Conservation (phyloP, 2,888 invertebrate species). For the Perizoma flavofasciatum region DNA sequence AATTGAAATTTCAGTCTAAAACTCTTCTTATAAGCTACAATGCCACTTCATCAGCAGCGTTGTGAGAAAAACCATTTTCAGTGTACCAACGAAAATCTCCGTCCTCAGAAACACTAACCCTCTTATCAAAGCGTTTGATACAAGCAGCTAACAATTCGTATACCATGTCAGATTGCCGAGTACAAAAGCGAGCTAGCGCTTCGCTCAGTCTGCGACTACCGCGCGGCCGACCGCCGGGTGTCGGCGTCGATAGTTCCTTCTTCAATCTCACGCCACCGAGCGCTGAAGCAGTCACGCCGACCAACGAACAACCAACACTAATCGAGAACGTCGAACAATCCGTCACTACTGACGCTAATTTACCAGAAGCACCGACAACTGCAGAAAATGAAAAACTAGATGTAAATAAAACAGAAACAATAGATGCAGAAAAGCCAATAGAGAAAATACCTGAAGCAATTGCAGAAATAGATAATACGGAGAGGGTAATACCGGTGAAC, state of each 20-base stretch:
- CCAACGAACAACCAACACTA: constrained; percentile 48
- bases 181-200: constrained; percentile 74
- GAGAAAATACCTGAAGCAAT: constrained; percentile 18
- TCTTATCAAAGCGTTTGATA: constrained; percentile 38
- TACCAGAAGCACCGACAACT: constrained; percentile 3
- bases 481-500: constrained; percentile 43
- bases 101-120: background rate
- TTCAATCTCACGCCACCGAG: constrained; percentile 79
- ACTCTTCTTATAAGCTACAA: too few relatives aligned
- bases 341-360: constrained; percentile 42
- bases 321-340: constrained; percentile 50
- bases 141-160: constrained; percentile 41
- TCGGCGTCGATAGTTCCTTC: constrained; percentile 67
- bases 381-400: constrained; percentile 11
- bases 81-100: background rate
- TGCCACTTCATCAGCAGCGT: too few relatives aligned
- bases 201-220: constrained; percentile 73
- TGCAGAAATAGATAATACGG: constrained; percentile 31
- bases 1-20: too few relatives aligned
- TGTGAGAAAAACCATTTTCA: too few relatives aligned
- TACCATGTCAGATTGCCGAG: constrained; percentile 77
- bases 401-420: constrained; percentile 1
- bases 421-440: background rate
- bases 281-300: constrained; percentile 71
- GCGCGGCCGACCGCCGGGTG: constrained; percentile 72